These are phyloP conservation scores for Copidosoma floridanum DNA, from an alignment of 1,140 invertebrate species.

Conservation along the genomic window DNA sequence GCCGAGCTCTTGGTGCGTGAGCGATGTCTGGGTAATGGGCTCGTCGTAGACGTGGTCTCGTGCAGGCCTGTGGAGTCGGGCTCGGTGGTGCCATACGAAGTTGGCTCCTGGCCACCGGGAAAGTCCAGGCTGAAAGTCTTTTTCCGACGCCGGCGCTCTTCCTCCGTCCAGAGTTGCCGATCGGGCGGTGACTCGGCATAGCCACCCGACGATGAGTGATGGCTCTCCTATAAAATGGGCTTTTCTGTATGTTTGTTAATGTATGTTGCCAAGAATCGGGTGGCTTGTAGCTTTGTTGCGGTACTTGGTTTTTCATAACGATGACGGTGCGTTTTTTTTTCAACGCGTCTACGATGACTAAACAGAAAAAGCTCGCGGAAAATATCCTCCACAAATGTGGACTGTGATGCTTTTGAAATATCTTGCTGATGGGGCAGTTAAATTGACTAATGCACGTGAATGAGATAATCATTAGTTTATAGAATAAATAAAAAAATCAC, in stretches of 20 bases:
- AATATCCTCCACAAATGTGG: too few relatives aligned
- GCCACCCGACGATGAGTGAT: conserved; percentile 75
- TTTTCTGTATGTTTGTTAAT: neutral
- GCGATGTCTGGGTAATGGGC: conserved; percentile 51
- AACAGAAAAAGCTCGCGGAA: too few relatives aligned
- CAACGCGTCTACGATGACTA: too few relatives aligned
- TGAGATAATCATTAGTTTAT: too few relatives aligned
- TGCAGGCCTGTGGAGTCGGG: neutral
- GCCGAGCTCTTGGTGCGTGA: conserved; percentile 47
- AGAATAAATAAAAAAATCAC: too few relatives aligned
- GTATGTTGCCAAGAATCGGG: too few relatives aligned
- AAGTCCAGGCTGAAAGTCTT: conserved; percentile 71
- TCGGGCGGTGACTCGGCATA: conserved; percentile 77
- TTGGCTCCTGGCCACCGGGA: conserved; percentile 45
- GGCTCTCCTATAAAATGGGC: conserved; percentile 50
- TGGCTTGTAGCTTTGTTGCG: too few relatives aligned
- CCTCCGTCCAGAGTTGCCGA: conserved; percentile 62
- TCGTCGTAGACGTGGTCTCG: conserved; percentile 45
- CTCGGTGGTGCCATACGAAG: neutral
- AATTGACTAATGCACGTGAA: too few relatives aligned
- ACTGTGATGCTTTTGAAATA: too few relatives aligned
- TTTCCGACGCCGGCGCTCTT: conserved; percentile 65
- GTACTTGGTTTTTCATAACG: too few relatives aligned
- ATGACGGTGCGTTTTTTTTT: too few relatives aligned
- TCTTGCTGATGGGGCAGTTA: too few relatives aligned